Conservation (phyloP, 2,113 vertebrate genomes). For the Sturnus vulgaris region DNA sequence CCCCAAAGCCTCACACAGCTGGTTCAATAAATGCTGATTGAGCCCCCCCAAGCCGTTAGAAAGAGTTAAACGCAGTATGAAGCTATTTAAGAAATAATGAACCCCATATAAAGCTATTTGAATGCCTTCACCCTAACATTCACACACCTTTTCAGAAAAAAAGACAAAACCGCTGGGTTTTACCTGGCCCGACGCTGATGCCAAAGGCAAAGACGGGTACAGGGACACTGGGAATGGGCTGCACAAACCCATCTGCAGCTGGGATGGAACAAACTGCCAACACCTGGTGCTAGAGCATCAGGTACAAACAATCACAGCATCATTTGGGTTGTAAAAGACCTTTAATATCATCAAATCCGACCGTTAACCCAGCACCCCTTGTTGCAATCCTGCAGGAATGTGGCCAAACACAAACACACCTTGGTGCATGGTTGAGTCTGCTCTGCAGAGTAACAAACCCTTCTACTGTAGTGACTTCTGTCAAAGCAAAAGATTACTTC, state of each 20-base stretch:
- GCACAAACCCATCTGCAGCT: not conserved
- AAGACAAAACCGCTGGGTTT: not conserved
- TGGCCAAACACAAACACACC: fast-evolving
- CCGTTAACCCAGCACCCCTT: fast-evolving
- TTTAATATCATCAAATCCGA: not conserved
- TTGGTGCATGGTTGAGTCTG: fast-evolving
- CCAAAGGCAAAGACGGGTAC: too few species aligned
- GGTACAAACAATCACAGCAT: not conserved
- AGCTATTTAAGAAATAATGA: not conserved
- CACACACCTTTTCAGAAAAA: not conserved
- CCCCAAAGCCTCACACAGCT: not conserved
- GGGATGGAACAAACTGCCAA: not conserved
- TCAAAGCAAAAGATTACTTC: not conserved
- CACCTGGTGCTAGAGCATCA: not conserved
- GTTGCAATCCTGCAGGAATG: fast-evolving
- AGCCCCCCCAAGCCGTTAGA: fast-evolving
- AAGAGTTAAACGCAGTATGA: fast-evolving
- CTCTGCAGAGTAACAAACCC: not conserved
- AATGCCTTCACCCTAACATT: fast-evolving
- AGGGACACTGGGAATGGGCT: fast-evolving
- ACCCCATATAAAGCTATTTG: too few species aligned
- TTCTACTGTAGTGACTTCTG: not conserved
- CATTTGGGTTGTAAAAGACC: not conserved
- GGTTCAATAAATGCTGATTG: not conserved
- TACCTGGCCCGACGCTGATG: fast-evolving